Evolutionary conservation across 2,888 invertebrate genomes (phyloP), one percentile per base, ranked within the genome.

Genomic region (Hipparchia sbordonii): DNA sequence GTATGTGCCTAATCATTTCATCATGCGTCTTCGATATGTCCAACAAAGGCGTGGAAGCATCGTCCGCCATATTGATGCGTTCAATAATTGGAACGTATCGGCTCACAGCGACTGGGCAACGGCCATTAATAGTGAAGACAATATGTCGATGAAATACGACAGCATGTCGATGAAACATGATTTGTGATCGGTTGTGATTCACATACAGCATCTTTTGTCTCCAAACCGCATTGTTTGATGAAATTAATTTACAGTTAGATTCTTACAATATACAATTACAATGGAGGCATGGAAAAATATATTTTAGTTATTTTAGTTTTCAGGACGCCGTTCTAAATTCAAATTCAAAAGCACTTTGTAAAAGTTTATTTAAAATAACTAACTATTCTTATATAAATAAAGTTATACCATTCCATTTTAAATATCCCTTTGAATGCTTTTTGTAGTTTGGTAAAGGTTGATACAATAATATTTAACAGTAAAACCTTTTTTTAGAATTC

Each of bases 61-160:
- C 56, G 56, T 56, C n/a, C 13, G n/a, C 67, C 45, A 67, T 56
- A 57, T 56, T 56, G 56, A 68, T 59, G 48, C 59, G 51, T 68
- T 33, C 46, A 12, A 48, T 68, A 60, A 68, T 68, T 68, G 68
- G 68, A 68, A 68, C 68, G 68, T 68, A 68, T 68, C 59, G 68
- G 8, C 48, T 68, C 68, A 59, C 59, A 48, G 10, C 56, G 45
- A 45, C 67, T 67, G 67, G 48, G 7, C 57, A 48, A 51, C 51
- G 33, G 48, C 59, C 48, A 68, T 68, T 60, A 52, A 52, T 71
- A 70, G 72, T 70, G 73, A 76, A 74, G 74, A 70, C 74, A 75
- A 75, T 75, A 68, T 68, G 72, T 76, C 76, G 76, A 74, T 76
- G 72, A 76, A 71, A 76, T 76, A 76, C 74, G 76, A 70, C 74